A percentile compares a stretch with the other conserved stretches of the same genome.
Conservation (phyloP, 1,140 invertebrate genomes). For the Listronotus oregonensis region DNA sequence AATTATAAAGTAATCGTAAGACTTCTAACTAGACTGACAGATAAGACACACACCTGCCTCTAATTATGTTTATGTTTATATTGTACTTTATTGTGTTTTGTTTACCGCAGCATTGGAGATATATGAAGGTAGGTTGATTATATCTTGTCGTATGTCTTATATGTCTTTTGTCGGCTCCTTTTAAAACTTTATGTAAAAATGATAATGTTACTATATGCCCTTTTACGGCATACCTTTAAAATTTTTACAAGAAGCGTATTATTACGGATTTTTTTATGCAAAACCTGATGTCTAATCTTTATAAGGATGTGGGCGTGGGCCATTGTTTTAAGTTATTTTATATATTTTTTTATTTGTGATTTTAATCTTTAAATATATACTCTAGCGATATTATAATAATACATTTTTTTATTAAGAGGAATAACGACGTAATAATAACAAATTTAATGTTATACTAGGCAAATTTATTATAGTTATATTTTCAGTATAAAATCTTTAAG, state of each 20-base stretch:
- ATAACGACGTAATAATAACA: no score
- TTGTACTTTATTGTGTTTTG: slow-evolving; percentile 53
- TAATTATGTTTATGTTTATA: slow-evolving; percentile 13
- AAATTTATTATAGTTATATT: no score
- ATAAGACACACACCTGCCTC: background rate
- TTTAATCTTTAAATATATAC: background rate
- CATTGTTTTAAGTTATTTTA: no score
- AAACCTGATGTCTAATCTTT: background rate
- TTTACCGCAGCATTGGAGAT: slow-evolving; percentile 77
- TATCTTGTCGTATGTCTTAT: slow-evolving; percentile 6
- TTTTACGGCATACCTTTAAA: background rate
- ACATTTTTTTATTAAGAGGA: no score
- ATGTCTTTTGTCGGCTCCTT: slow-evolving; percentile 7
- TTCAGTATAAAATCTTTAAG: no score
- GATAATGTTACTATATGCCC: slow-evolving; percentile 2
- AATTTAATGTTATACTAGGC: no score
- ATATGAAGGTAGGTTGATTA: slow-evolving; percentile 72
- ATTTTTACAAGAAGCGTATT: background rate
- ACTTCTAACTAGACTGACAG: no score
- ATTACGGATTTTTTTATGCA: background rate
- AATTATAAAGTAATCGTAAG: no score
- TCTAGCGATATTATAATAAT: no score
- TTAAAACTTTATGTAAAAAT: background rate
- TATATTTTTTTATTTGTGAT: no score
- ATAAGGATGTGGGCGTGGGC: no score